These are phyloP conservation scores for Brachionus sp. DNA, from an alignment of 1,140 invertebrate species.

Conservation along the genomic window DNA sequence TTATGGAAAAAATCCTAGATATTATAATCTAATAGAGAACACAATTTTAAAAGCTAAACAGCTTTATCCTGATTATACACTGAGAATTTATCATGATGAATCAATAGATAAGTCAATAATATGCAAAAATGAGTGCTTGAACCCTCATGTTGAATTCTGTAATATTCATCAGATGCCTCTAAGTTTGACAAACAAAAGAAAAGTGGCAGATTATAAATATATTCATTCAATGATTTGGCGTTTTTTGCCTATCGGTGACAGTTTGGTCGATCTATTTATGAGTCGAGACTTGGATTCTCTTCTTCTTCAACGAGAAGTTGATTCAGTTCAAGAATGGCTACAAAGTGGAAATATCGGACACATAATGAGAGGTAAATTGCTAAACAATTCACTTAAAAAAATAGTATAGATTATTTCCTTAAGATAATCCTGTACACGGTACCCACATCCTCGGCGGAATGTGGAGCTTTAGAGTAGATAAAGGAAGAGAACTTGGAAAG, in stretches of 20 bases:
- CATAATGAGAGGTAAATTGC: neutral
- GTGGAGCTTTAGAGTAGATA: neutral
- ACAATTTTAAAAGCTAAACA: neutral
- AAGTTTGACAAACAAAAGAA: too few species aligned
- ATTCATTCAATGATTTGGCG: constrained; percentile 10
- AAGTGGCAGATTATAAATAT: neutral
- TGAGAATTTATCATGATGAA: constrained; percentile 27
- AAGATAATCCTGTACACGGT: neutral
- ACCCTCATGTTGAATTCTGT: constrained; percentile 9
- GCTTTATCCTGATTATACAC: neutral
- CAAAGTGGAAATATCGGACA: neutral
- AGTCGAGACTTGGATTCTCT: too few species aligned
- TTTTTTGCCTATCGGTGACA: constrained; percentile 8
- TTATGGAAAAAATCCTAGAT: neutral
- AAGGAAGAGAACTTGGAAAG: neutral
- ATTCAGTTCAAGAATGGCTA: constrained; percentile 30
- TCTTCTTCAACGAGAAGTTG: too few species aligned
- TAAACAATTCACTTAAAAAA: neutral
- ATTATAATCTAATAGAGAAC: neutral
- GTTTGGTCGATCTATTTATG: neutral
- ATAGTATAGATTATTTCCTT: neutral
- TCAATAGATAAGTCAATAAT: neutral
- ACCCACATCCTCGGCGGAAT: constrained; percentile 31
- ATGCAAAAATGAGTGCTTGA: neutral
- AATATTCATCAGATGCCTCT: neutral